phyloP scores from a whole-genome alignment of 2,113 vertebrate species.

The Dasyprocta punctata region DNA sequence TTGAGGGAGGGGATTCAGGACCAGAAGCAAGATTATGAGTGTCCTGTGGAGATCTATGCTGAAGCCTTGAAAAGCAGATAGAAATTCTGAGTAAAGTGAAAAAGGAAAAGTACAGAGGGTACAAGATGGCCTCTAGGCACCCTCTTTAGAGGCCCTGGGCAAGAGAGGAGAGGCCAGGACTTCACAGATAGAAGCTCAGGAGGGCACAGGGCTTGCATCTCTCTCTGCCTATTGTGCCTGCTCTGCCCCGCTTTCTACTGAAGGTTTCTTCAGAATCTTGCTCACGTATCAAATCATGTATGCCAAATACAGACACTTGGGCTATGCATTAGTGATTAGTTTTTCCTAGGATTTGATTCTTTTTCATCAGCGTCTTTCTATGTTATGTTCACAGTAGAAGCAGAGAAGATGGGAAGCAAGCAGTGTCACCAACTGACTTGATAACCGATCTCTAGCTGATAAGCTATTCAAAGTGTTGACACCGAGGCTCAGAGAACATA shows the following conservation, averaged over 20 bases:
- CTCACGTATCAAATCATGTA: not conserved
- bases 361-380: conserved; percentile 56
- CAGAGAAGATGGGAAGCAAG: conserved; percentile 43
- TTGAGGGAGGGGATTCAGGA: not conserved
- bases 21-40: not conserved
- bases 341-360: not conserved
- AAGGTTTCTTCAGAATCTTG: conserved; percentile 8
- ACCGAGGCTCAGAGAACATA: not conserved
- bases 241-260: not conserved
- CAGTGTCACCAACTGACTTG: conserved; percentile 4
- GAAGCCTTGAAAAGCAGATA: not conserved
- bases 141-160: not conserved
- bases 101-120: not conserved
- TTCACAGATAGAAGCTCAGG: not conserved
- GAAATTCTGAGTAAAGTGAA: not conserved
- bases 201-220: not conserved
- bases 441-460: not conserved
- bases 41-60: not conserved
- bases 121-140: not conserved
- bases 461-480: not conserved
- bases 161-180: not conserved
- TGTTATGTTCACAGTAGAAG: conserved; percentile 38
- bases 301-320: conserved; percentile 10
- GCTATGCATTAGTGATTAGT: not conserved
- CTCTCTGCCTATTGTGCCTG: accelerated